Evolutionary conservation across 2,888 invertebrate species (phyloP).

Genomic region (Sinhomidia bicolor): DNA sequence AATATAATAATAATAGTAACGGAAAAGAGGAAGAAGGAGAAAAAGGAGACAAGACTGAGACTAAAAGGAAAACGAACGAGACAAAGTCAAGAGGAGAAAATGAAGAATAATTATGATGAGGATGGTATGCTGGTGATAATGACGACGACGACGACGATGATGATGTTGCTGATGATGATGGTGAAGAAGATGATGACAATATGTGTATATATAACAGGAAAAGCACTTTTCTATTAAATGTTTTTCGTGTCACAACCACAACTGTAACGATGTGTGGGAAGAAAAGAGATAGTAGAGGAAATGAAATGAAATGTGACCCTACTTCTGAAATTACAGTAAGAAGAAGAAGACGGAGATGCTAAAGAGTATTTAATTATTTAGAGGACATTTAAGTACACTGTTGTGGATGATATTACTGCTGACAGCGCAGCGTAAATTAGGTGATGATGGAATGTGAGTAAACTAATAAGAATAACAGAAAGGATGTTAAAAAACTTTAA

Average conservation of each 20-base stretch:
- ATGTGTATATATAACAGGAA: neutral
- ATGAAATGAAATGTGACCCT: constrained; percentile 22
- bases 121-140: no score
- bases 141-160: neutral
- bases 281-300: neutral
- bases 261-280: neutral
- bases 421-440: no score
- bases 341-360: neutral
- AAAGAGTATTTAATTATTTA: constrained; percentile 6
- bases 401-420: neutral
- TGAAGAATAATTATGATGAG: constrained; percentile 37
- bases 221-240: neutral
- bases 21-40: neutral
- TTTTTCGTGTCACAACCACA: constrained; percentile 7
- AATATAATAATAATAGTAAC: neutral
- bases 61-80: no score
- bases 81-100: constrained; percentile 11
- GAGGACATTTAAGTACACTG: neutral
- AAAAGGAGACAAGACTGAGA: no score
- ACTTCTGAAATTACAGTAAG: neutral
- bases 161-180: neutral
- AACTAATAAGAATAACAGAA: neutral
- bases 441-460: neutral
- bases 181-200: neutral
- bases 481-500: no score